Conservation (phyloP, 2,888 invertebrate genomes). For the Keiferia lycopersicella region DNA sequence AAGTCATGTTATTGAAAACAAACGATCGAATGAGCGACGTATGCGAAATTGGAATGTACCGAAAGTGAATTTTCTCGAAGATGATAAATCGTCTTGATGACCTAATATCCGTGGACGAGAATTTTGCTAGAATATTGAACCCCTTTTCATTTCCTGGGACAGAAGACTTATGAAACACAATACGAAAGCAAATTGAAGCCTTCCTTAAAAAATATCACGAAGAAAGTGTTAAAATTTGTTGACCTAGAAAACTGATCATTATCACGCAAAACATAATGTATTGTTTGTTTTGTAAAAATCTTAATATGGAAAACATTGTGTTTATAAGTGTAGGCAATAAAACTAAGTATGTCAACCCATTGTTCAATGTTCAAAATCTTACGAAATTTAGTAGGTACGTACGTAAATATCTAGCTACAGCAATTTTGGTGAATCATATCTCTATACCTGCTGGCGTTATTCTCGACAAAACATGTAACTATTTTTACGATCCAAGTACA, state of each 20-base stretch:
- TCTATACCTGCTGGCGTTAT: background rate
- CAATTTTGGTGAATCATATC: background rate
- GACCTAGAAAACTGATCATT: background rate
- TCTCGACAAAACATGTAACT: conserved; percentile 3
- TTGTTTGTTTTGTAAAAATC: background rate
- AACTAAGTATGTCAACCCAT: background rate
- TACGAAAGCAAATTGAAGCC: background rate
- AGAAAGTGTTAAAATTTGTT: background rate
- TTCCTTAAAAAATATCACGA: background rate
- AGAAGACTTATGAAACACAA: too few species aligned
- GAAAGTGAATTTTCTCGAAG: conserved; percentile 6
- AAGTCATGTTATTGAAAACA: background rate
- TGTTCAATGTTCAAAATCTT: background rate
- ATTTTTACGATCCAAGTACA: background rate
- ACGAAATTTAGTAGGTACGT: background rate
- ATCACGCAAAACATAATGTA: background rate
- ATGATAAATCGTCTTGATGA: conserved; percentile 1
- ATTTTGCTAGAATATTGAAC: background rate
- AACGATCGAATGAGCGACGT: background rate
- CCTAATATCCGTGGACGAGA: background rate
- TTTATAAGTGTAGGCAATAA: background rate
- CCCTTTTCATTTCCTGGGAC: background rate
- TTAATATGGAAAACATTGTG: background rate
- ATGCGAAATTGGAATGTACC: background rate
- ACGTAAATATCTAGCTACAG: background rate